Conservation (phyloP, 2,888 invertebrate species). For the Isotomurus palustris region DNA sequence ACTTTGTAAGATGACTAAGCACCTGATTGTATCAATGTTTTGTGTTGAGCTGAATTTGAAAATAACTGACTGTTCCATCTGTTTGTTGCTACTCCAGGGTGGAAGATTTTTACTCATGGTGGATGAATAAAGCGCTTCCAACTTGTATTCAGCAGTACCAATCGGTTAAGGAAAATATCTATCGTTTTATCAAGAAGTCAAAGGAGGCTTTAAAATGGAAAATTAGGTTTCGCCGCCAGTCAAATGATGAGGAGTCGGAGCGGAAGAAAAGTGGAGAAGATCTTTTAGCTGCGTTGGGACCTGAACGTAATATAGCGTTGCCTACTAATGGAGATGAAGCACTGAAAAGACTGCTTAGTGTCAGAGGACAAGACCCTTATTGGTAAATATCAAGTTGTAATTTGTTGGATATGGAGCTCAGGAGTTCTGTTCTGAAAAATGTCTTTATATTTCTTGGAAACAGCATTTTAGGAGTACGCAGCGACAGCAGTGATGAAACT, state of each 20-base stretch:
- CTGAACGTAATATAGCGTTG: conserved; percentile 69
- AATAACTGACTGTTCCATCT: not conserved
- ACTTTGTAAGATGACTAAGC: conserved; percentile 37
- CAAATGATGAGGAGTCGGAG: conserved; percentile 2
- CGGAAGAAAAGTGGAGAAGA: conserved; percentile 20
- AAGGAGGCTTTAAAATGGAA: conserved; percentile 2
- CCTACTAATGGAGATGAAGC: conserved; percentile 91
- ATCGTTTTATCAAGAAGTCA: not conserved
- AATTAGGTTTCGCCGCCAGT: conserved; percentile 11
- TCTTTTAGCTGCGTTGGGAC: conserved; percentile 46
- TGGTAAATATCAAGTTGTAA: conserved; percentile 57
- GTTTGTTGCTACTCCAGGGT: conserved; percentile 18
- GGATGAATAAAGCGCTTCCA: conserved; percentile 33
- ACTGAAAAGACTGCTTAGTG: conserved; percentile 84
- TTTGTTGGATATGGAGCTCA: conserved; percentile 4
- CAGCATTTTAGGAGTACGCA: conserved; percentile 81
- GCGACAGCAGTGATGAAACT: conserved; percentile 84
- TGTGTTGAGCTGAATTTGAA: no score
- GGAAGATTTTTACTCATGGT: conserved; percentile 40
- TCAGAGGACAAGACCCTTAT: conserved; percentile 94
- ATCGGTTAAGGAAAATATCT: not conserved
- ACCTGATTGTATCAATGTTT: conserved; percentile 4
- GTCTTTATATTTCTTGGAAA: no score
- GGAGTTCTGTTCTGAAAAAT: no score
- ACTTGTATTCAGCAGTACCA: conserved; percentile 3